Percentiles rank a stretch among this genome's conserved stretches.
Evolutionary conservation across 1,140 invertebrate species (phyloP).

Genomic region (Papilio polyxenes): DNA sequence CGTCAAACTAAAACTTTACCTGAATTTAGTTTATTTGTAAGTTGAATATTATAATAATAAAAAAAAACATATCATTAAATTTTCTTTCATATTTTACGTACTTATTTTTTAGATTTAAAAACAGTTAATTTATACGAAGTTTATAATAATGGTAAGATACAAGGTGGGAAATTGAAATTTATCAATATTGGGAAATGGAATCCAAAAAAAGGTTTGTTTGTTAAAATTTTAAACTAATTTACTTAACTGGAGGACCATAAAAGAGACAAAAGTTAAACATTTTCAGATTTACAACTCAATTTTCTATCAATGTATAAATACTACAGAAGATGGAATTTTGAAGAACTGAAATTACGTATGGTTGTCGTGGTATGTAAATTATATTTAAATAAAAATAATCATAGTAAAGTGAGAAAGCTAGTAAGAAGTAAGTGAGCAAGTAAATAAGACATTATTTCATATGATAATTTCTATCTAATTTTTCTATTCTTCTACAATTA

Average conservation of each 20-base stretch:
- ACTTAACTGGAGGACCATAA: neutral
- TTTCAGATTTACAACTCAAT: slow-evolving; percentile 39
- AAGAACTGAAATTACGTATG: slow-evolving; percentile 51
- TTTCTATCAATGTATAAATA: slow-evolving; percentile 56
- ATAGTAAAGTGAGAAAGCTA: too few species aligned
- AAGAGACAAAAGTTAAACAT: neutral
- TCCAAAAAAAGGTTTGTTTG: slow-evolving; percentile 37
- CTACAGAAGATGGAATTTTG: slow-evolving; percentile 58
- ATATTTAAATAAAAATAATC: neutral
- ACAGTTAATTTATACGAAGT: slow-evolving; percentile 51
- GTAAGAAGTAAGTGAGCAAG: too few species aligned
- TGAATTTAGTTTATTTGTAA: too few species aligned
- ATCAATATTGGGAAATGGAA: slow-evolving; percentile 51
- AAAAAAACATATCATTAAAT: too few species aligned
- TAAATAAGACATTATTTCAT: too few species aligned
- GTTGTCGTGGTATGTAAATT: slow-evolving; percentile 55
- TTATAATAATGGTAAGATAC: slow-evolving; percentile 60
- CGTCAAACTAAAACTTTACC: too few species aligned
- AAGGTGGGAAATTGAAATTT: slow-evolving; percentile 51
- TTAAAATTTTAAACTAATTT: neutral
- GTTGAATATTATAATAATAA: too few species aligned
- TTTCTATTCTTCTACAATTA: too few species aligned
- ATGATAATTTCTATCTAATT: too few species aligned
- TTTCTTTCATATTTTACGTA: too few species aligned
- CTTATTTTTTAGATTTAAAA: slow-evolving; percentile 26